Evolutionary conservation across 2,888 invertebrate species (phyloP).

Genomic region (Ochlodes sylvanus): DNA sequence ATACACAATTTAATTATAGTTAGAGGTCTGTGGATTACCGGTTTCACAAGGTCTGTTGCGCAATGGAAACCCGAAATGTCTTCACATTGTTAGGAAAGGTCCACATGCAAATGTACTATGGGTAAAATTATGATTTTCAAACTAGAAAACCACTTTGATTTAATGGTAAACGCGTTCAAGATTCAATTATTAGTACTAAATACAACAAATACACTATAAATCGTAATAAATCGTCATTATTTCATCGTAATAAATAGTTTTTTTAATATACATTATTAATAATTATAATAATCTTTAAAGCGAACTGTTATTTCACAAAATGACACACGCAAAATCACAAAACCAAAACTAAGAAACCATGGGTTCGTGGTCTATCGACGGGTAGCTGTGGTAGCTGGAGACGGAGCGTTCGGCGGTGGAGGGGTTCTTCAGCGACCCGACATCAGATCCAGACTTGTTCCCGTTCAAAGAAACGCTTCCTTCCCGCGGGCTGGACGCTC

Average conservation of each 20-base stretch:
- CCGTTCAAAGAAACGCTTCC: neutral
- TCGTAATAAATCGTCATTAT: too few relatives aligned
- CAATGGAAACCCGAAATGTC: neutral
- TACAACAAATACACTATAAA: too few relatives aligned
- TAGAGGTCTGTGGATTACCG: too few relatives aligned
- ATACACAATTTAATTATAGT: too few relatives aligned
- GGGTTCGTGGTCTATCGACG: constrained; percentile 57
- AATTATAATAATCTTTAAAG: too few relatives aligned
- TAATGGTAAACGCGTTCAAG: too few relatives aligned
- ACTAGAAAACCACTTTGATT: too few relatives aligned
- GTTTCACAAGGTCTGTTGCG: constrained; percentile 49
- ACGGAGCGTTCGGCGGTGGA: constrained; percentile 43
- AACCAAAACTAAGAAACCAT: constrained; percentile 47
- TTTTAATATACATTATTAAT: too few relatives aligned
- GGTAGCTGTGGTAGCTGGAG: constrained; percentile 54
- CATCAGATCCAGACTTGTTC: neutral
- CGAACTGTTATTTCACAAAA: too few relatives aligned
- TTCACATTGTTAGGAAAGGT: neutral
- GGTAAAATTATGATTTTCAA: too few relatives aligned
- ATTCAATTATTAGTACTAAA: too few relatives aligned
- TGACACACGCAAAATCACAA: neutral
- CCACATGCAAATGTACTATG: neutral
- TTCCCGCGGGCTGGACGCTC: neutral
- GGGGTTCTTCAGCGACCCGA: neutral
- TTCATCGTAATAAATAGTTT: too few relatives aligned